Base-by-base conservation (phyloP, 1,140 invertebrate genomes). In the Caenorhabditis remanei region DNA sequence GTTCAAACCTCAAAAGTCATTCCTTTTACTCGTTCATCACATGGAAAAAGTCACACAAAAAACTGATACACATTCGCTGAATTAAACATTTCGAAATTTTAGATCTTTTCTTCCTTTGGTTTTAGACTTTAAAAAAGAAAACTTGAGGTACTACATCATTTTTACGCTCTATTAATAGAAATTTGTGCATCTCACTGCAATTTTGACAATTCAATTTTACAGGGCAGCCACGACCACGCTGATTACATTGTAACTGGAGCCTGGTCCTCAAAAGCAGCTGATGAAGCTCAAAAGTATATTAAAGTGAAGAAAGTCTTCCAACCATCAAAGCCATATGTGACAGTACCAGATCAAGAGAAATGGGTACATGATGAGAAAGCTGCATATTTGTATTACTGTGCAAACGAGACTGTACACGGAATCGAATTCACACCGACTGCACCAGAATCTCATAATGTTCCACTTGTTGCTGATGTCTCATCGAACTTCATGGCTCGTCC, bases 301-400 rank as follows among this genome's bases (percentile, higher is more conserved):
- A 96, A 95, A 92, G 96, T 98, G 0, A 97, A 97, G 92, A 90
- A 95, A n/a, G 95, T 88, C 93, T 94, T 91, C 55, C 32, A 85
- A 16, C 67, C 84, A 3, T 61, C 21, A 11, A 90, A 92, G 24
- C 90, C 90, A 19, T 91, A 87, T 90, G 24, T 90, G 93, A 93
- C 87, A 40, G 93, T 94, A 67, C 93, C 93, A 40, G 90, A 93
- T 48, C 63, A 88, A 9, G 88, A 89, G 53, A 88, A 90, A 55
- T 98, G 97, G 97, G 96, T 96, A n/a, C 93, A 97, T 3, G 95
- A 96, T 93, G 95, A 96, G 0, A 95, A 98, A 89, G 97, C 98
- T n/a, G 97, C 97, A 0, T 99, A 99, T 93, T 95, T 99, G 9
- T 98, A 98, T 92, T 98, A 98, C 92, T 99, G 98, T 93, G 96